Base-by-base conservation (phyloP, 1,140 invertebrate species). In the Neodiprion virginianus region DNA sequence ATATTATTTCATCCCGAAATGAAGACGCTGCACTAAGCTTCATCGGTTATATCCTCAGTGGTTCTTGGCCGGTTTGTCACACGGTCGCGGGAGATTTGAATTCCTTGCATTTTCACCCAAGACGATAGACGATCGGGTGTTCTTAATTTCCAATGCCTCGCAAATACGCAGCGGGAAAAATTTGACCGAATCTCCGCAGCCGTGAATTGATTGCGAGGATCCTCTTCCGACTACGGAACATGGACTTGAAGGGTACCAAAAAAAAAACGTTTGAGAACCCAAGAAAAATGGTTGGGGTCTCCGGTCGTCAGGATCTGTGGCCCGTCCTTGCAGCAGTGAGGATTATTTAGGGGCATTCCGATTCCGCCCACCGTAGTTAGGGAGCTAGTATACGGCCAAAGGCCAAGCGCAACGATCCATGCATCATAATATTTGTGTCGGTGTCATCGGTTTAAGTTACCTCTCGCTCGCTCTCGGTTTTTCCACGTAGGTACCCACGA, bases 381-480 rank as follows among this genome's bases (percentile, higher is more conserved):
- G 53, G 53, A 61, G 53, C n/a, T 61, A 17, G 53, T 61, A 61
- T 61, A 61, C 53, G 53, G 53, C n/a, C 53, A 17, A 61, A 17
- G 53, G n/a, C 53, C 53, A 61, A 61, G 82, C 81, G 81, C 79
- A 78, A 84, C 79, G 53, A 61, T 71, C 73, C 78, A 79, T 84
- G 78, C 77, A 84, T 85, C 83, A 85, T 82, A 84, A 85, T 81
- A 81, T 85, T 85, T 85, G 83, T 84, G 83, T 77, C 79, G 76
- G 76, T 75, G 81, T 85, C 82, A 78, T 77, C 81, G 77, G 71
- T 72, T 80, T 83, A 80, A 83, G 82, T 84, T 83, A 82, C 84
- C 78, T 79, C 78, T 81, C 82, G 28, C 28, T 61, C 8, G 11
- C 3, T 61, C 11, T 8, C 53, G 11, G n/a, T 12, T 61, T 61